Conservation (phyloP, 2,113 vertebrate species). For the Lonchura striata region DNA sequence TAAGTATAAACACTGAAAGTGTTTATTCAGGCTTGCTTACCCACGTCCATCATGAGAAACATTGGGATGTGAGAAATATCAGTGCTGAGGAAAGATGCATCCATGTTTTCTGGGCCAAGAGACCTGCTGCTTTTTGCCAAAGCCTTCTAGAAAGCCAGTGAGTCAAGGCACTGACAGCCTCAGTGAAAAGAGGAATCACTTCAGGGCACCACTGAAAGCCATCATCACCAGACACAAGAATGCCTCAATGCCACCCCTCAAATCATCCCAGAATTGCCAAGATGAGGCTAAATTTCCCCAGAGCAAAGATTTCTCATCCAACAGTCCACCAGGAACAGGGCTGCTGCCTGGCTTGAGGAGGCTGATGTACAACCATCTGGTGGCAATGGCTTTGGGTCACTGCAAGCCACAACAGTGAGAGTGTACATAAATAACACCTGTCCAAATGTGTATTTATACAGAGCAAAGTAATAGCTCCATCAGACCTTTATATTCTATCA, state of each 20-base stretch:
- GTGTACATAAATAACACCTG: not conserved
- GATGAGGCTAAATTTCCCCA: not conserved
- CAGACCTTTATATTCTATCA: constrained; percentile 43
- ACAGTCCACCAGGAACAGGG: not conserved
- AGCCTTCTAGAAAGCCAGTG: not conserved
- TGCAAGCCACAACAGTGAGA: not conserved
- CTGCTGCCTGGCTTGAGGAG: not conserved
- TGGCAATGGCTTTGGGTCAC: not conserved
- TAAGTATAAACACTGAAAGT: not conserved
- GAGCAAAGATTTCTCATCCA: not conserved
- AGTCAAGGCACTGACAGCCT: not conserved
- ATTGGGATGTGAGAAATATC: not conserved
- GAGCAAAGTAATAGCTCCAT: constrained; percentile 19
- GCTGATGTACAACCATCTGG: not conserved
- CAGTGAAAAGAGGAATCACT: not conserved
- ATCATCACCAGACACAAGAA: not conserved
- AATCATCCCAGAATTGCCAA: not conserved
- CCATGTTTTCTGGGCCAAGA: not conserved
- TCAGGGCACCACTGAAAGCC: not conserved
- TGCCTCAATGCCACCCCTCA: not conserved
- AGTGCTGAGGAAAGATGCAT: not conserved
- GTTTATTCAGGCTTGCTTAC: not conserved
- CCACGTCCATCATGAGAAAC: not conserved
- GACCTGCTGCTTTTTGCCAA: not conserved
- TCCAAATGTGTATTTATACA: not conserved